Evolutionary conservation across 2,113 vertebrate species (phyloP).

Genomic region (Ageneiosus marmoratus): DNA sequence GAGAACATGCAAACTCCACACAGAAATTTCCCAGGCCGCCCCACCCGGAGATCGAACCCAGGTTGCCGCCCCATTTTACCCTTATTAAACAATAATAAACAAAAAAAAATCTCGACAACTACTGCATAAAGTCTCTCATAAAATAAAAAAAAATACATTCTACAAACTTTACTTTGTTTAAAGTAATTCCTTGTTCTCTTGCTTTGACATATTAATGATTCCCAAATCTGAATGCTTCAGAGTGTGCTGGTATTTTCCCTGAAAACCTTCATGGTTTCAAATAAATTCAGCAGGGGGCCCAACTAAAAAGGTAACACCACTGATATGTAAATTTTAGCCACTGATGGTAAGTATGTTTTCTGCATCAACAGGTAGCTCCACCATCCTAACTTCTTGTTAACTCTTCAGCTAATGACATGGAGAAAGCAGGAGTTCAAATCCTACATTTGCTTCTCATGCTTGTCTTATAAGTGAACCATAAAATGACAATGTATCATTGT

Average conservation of each 20-base stretch:
- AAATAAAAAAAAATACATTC: neutral
- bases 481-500: neutral
- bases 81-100: neutral
- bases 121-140: neutral
- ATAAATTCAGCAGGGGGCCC: neutral
- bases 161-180: neutral
- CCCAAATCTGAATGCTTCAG: neutral
- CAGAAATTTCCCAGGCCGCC: too few species aligned
- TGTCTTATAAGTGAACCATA: neutral
- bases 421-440: slow-evolving; percentile 23
- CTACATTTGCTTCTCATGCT: slow-evolving; percentile 11
- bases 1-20: too few species aligned
- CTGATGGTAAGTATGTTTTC: neutral
- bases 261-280: neutral
- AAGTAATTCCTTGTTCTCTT: neutral
- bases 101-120: neutral
- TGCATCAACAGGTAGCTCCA: neutral
- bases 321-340: neutral
- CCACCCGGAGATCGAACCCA: too few species aligned
- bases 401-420: neutral
- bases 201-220: neutral
- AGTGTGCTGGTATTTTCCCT: neutral
- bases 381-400: neutral
- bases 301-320: neutral
- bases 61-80: too few species aligned